phyloP scores from a whole-genome alignment of 2,888 invertebrate species.

The Xestia c-nigrum region DNA sequence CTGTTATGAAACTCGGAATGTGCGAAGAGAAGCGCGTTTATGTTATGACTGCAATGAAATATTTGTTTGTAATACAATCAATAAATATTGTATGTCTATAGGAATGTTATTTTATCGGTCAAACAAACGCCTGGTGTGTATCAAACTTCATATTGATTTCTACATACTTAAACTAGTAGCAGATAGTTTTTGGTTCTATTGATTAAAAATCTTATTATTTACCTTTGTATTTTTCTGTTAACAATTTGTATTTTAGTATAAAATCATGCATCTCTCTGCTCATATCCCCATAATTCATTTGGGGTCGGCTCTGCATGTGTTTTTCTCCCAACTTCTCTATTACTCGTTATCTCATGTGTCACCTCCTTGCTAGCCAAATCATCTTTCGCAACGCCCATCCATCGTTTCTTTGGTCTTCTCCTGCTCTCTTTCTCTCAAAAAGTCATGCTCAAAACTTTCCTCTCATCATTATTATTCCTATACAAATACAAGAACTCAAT shows the following conservation, averaged over 20 bases:
- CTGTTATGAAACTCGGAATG: constrained; percentile 51
- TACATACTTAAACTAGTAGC: neutral
- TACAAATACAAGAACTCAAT: constrained; percentile 29
- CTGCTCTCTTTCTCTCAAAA: neutral
- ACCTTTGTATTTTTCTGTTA: neutral
- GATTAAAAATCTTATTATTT: neutral
- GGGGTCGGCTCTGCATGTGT: neutral
- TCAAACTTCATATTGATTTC: constrained; percentile 10
- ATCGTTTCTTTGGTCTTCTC: neutral
- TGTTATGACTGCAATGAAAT: constrained; percentile 49
- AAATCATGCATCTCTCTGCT: too few relatives aligned
- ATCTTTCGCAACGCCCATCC: neutral
- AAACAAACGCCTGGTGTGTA: constrained; percentile 1
- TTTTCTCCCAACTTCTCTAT: neutral
- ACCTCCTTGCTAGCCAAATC: neutral
- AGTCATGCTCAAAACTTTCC: neutral
- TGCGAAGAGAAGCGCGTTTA: constrained; percentile 40
- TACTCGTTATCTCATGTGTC: neutral
- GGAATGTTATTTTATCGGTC: constrained; percentile 8
- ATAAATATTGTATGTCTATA: constrained; percentile 30
- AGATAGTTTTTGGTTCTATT: neutral
- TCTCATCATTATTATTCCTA: neutral
- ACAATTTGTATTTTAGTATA: neutral
- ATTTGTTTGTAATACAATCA: constrained; percentile 42
- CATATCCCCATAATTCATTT: neutral